A percentile compares a stretch with the other conserved stretches of the same genome.
Conservation (phyloP, 2,797 vertebrate species). For the Antrozous pallidus region DNA sequence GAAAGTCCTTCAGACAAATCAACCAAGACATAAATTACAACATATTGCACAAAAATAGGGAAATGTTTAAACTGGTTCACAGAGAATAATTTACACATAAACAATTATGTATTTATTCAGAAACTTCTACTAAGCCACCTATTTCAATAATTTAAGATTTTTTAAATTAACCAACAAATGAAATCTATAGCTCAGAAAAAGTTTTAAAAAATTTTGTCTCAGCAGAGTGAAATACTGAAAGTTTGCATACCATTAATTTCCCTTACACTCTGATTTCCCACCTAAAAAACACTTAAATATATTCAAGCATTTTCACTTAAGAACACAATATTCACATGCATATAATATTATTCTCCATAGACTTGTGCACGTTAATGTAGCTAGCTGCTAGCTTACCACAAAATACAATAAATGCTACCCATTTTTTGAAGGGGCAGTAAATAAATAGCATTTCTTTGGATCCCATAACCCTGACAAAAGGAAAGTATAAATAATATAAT, state of each 20-base stretch:
- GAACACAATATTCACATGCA: not conserved
- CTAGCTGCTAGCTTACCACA: not conserved
- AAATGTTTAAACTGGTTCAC: not conserved
- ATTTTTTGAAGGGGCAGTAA: not conserved
- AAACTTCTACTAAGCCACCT: conserved; percentile 29
- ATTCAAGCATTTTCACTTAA: conserved; percentile 21
- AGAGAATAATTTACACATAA: conserved; percentile 10
- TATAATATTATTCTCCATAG: not conserved
- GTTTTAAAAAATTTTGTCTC: not conserved
- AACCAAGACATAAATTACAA: not conserved
- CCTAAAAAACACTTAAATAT: not conserved
- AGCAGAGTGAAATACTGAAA: conserved; percentile 28
- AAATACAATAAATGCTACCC: not conserved
- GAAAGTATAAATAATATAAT: not conserved
- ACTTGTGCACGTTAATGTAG: not conserved
- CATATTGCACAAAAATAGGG: conserved; percentile 4
- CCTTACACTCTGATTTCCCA: conserved; percentile 13
- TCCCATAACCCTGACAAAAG: not conserved
- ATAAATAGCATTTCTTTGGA: not conserved
- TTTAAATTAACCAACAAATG: conserved; percentile 27
- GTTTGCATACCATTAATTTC: conserved; percentile 26
- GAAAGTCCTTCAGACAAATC: not conserved
- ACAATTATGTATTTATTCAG: not conserved
- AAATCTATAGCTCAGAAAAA: not conserved
- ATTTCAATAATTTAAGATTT: not conserved